Evolutionary conservation across 2,113 vertebrate species (phyloP), one percentile per base, ranked within the genome.

Genomic region (Menura novaehollandiae): DNA sequence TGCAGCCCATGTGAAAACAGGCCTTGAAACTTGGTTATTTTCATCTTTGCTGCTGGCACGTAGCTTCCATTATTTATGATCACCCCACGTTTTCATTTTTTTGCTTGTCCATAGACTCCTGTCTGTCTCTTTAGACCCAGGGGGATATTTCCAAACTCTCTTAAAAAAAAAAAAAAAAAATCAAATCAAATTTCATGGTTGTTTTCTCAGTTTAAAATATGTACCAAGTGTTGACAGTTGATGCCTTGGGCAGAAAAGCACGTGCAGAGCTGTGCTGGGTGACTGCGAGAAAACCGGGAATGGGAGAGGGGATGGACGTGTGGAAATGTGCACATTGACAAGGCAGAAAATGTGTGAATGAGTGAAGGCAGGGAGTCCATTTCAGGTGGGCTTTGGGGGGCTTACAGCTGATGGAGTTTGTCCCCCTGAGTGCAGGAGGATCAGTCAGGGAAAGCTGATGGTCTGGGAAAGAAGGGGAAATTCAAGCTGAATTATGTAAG

Each of bases 181-280:
- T 80, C n/a, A 88, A 91, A 91, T 89, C 39, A 59, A 69, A 90
- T 92, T 93, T 93, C 92, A 85, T 91, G 67, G 67, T 92, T 93
- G 82, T 89, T 96, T 88, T 95, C 81, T 96, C 52, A 47, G 60
- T 92, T 89, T 95, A 85, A 93, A 92, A 55, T 90, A 77, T 27
- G 55, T 88, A 86, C 79, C 28, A 17, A 89, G 95, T 85, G 90
- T 75, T 96, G 96, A 96, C 95, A 95, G 95, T 27, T 59, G 64
- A 46, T 96, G 95, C 96, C 95, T 95, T 79, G 69, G 95, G 96
- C 95, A 95, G 78, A 91, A 97, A 91, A 83, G 78, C 73, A 39
- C 27, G 58, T 86, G 59, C 90, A 85, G 90, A 94, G 58, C 64
- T 71, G 32, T 74, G 4, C 62, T 81, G 80, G 47, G 23, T 80